Evolutionary conservation across 2,797 vertebrate species (phyloP).

Genomic region (Chromis chromis): DNA sequence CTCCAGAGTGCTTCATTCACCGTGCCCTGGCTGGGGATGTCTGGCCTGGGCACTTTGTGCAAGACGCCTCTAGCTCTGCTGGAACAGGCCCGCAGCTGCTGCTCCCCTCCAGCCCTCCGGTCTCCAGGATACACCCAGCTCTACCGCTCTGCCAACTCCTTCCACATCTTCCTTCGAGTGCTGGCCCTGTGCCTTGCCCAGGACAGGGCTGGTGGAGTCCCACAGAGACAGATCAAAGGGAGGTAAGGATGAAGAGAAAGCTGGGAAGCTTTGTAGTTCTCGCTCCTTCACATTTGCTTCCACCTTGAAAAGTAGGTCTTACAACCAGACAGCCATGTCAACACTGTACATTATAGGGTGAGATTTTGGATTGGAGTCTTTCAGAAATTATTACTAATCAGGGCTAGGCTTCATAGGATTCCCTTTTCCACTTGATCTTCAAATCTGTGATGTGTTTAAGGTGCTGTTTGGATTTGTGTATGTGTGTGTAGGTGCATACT

Average conservation of each 20-base stretch:
- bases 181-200: conserved; percentile 90
- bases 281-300: conserved; percentile 27
- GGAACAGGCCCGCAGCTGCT: conserved; percentile 90
- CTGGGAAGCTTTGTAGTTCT: conserved; percentile 42
- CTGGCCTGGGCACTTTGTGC: conserved; percentile 85
- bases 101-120: conserved; percentile 73
- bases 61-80: conserved; percentile 90
- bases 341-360: conserved; percentile 11
- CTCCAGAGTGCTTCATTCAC: conserved; percentile 89
- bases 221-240: conserved; percentile 98
- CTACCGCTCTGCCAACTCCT: conserved; percentile 92
- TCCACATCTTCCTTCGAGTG: conserved; percentile 94
- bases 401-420: conserved; percentile 43
- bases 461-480: conserved; percentile 55
- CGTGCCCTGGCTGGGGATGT: conserved; percentile 93
- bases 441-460: conserved; percentile 54
- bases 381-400: conserved; percentile 50
- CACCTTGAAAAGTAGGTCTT: conserved; percentile 39
- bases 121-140: conserved; percentile 84
- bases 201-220: conserved; percentile 85
- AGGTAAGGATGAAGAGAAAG: conserved; percentile 82
- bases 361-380: conserved; percentile 21
- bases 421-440: conserved; percentile 47
- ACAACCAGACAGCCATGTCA: conserved; percentile 9
- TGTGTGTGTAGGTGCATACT: conserved; percentile 38